Evolutionary conservation across 2,113 vertebrate genomes (phyloP), one percentile per base, ranked within the genome.

Genomic region (Siniperca knerii): DNA sequence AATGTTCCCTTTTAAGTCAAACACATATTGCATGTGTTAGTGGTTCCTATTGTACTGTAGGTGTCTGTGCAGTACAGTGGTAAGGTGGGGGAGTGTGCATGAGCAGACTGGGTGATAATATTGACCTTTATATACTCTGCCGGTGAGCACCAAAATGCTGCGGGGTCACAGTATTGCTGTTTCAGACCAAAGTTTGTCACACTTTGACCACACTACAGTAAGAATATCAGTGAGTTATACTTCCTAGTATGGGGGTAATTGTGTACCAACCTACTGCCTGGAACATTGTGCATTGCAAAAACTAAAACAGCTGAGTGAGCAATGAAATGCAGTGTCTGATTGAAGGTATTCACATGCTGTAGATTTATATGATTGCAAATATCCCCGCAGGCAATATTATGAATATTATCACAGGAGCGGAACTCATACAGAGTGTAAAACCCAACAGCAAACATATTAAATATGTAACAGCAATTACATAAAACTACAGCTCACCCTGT

Each of bases 361-460:
- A 66, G 50, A 35, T 67, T 77, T 33, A 74, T 65, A 68, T 70
- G 67, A 73, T 75, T 78, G 52, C 55, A 82, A 84, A 52, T 44
- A 67, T 18, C 52, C 52, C 66, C 4, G n/a, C 71, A 67, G 82
- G 79, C 74, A 74, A 2, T 70, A 81, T 73, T 81, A 20, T 68
- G 44, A 48, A 54, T 73, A 46, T 72, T 65, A 74, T 55, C 77
- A 78, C 5, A 23, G 70, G 61, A 73, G 15, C 5, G 79, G 62
- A 64, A 67, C 29, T 79, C 33, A 82, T 70, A 52, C 52, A 81
- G 75, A 80, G 52, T 42, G 44, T 35, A 73, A 75, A 70, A 71
- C 10, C 0, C 11, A 75, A 61, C 0, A 72, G 54, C 6, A n/a
- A 83, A 81, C 52, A 77, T 35, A 60, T 70, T 76, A 20, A n/a